Evolutionary conservation across 2,888 invertebrate genomes (phyloP), one percentile per base, ranked within the genome.

Genomic region (Bugula neritina): DNA sequence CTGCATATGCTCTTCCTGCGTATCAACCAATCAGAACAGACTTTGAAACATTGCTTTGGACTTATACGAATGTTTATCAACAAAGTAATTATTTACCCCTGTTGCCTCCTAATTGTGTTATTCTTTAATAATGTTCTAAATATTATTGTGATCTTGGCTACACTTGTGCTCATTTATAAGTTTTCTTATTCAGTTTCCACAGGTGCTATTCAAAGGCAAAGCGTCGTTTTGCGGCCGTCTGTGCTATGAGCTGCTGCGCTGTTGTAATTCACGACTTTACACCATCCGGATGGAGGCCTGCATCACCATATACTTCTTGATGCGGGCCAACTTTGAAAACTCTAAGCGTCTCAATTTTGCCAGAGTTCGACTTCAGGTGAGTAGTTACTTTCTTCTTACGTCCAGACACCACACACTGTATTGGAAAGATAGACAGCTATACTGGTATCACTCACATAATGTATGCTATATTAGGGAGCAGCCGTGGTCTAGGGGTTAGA

Each of bases 321-420:
- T 96, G 94, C 88, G 94, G 76, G 92, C 92, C 80, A 95, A 95
- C 86, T 96, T 92, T 86, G 94, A 95, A 81, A 93, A 92, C 81
- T 91, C 91, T 69, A 88, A 90, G 71, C 89, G 91, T 54, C 91
- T 91, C 76, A 91, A 91, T 73, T 87, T 95, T 74, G 94, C 93
- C 0, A 87, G 95, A 75, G 94, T 95, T 0, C 94, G 94, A 80
- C 86, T 94, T 69, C 94, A 94, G 89, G 90, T 90, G 80, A 73
- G 75, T 73, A 13, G 13, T 57, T 5, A 57, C n/a, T n/a, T n/a
- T n/a, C n/a, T n/a, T n/a, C n/a, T n/a, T n/a, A n/a, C n/a, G n/a
- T n/a, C n/a, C n/a, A n/a, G n/a, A n/a, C n/a, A n/a, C n/a, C n/a
- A n/a, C n/a, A n/a, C n/a, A n/a, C n/a, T n/a, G n/a, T n/a, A n/a